Evolutionary conservation across 2,888 invertebrate genomes (phyloP), one percentile per base, ranked within the genome.

Genomic region (Lymantria monacha): DNA sequence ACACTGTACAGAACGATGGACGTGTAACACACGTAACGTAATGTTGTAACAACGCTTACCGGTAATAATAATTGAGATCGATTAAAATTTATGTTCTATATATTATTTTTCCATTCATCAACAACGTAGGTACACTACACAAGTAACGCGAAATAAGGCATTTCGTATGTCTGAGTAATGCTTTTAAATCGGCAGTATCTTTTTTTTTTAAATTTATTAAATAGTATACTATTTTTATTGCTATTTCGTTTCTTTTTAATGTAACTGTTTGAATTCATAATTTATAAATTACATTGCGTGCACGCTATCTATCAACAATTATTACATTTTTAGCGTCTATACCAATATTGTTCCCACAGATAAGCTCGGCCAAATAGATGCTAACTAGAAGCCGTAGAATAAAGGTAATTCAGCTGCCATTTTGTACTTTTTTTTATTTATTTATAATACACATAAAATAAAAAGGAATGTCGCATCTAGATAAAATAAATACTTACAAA

Each of bases 71-170:
- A 41, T 83, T 90, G 89, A 91, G 90, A 91, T 91, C 90, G 85
- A 82, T 83, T 81, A 80, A 42, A 80, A 81, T 86, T 84, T 81
- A 85, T 72, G 69, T 76, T 84, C 80, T 85, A 87, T 84, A 84
- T 75, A 83, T 81, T 87, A 86, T 84, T 75, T 22, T 74, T 75
- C 82, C 76, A 78, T 71, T 76, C 76, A 68, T 79, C 79, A 83
- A 84, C 82, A 83, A 83, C 79, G 83, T 81, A 90, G 85, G 85
- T 86, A 89, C 85, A 75, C 75, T 72, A 78, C 73, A 81, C 85
- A 86, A 87, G 89, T 90, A 90, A 89, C 90, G 83, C 79, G 83
- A 85, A 86, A 80, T 88, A 91, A 91, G 90, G 89, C 91, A 87
- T 85, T 80, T 82, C 76, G 78, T 83, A 79, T 74, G 72, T 62